Evolutionary conservation across 2,113 vertebrate species (phyloP).

Genomic region (Puffinus mauretanicus): DNA sequence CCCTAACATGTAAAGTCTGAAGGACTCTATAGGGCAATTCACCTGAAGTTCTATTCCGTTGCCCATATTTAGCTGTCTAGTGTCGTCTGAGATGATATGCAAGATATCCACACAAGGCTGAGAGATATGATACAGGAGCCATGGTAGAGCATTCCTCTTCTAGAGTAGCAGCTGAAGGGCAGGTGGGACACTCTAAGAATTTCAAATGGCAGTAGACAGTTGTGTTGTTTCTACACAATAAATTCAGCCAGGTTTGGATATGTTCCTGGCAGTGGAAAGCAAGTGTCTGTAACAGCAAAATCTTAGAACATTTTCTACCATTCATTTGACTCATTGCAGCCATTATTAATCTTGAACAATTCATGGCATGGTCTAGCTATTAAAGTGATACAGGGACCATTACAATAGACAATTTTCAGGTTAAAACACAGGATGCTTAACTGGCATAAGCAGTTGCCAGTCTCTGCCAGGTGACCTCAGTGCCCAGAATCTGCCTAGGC

Average conservation of each 20-base stretch:
- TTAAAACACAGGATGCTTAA: not conserved
- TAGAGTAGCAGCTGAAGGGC: not conserved
- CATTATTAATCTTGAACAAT: not conserved
- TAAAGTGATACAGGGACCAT: not conserved
- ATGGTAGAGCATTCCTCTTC: not conserved
- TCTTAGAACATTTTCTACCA: not conserved
- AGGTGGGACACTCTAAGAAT: not conserved
- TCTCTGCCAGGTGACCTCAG: not conserved
- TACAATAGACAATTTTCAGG: not conserved
- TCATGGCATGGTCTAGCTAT: not conserved
- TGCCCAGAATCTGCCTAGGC: not conserved
- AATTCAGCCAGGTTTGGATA: not conserved
- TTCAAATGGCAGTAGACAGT: not conserved
- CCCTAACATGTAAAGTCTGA: not conserved
- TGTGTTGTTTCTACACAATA: not conserved
- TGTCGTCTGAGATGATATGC: not conserved
- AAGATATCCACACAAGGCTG: not conserved
- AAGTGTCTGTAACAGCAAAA: not conserved
- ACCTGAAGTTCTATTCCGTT: not conserved
- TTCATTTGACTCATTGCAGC: not conserved
- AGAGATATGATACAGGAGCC: not conserved
- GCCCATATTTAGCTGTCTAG: not conserved
- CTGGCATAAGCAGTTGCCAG: not conserved
- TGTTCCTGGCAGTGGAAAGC: not conserved
- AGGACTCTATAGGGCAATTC: not conserved